Conservation (phyloP, 1,140 invertebrate genomes). For the Andrena cerasifolii region DNA sequence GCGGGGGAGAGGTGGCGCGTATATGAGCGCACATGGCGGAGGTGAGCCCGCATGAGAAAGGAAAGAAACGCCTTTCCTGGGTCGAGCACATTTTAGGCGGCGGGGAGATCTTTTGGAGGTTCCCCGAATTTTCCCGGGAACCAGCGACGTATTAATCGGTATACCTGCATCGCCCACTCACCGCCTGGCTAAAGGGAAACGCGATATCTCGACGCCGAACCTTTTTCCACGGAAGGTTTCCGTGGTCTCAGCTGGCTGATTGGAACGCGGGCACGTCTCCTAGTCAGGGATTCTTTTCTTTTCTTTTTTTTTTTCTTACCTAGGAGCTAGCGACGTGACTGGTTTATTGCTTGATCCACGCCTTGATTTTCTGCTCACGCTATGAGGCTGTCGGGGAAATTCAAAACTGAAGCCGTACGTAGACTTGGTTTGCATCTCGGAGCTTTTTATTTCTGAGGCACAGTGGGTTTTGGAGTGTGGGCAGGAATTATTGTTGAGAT, state of each 20-base stretch:
- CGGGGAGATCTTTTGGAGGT: constrained; percentile 2
- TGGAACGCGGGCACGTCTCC: background rate
- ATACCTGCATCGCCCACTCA: constrained; percentile 57
- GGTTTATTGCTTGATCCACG: background rate
- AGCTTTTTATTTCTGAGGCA: too few relatives aligned
- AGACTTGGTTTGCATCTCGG: too few relatives aligned
- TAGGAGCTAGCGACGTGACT: background rate
- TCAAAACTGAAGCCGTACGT: too few relatives aligned
- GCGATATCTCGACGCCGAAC: constrained; percentile 48
- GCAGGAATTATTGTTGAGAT: too few relatives aligned
- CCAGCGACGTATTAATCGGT: constrained; percentile 42
- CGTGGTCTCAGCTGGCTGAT: constrained; percentile 33
- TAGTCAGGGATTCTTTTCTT: too few relatives aligned
- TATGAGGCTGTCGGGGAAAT: too few relatives aligned
- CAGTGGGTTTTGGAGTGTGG: too few relatives aligned
- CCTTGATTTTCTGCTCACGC: background rate
- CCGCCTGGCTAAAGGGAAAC: constrained; percentile 10
- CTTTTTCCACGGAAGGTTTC: constrained; percentile 1
- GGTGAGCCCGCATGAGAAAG: constrained; percentile 70
- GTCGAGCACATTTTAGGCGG: background rate
- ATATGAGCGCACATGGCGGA: constrained; percentile 17
- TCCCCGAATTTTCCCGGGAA: constrained; percentile 38
- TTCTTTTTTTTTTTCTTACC: constrained; percentile 2
- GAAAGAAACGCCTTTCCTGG: constrained; percentile 52
- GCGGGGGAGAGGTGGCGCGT: background rate